Conservation (phyloP, 2,797 vertebrate genomes). For the Amphiprion clarkii region DNA sequence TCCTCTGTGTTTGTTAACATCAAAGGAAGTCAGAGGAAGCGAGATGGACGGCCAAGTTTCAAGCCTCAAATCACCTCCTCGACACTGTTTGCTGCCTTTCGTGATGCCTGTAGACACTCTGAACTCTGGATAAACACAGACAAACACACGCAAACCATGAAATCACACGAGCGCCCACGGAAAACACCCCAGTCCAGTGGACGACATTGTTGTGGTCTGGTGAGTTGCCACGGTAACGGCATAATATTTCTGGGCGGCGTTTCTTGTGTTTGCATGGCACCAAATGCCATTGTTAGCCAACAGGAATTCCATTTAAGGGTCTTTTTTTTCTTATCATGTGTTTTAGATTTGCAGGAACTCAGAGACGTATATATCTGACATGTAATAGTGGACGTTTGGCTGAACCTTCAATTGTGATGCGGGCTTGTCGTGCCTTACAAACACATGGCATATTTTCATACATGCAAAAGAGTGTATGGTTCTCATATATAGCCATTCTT, state of each 20-base stretch:
- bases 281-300: slow-evolving; percentile 48
- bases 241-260: slow-evolving; percentile 69
- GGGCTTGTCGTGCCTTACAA: slow-evolving; percentile 12
- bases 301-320: slow-evolving; percentile 50
- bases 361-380: slow-evolving; percentile 30
- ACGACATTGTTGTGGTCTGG: slow-evolving; percentile 65
- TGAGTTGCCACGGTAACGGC: slow-evolving; percentile 55
- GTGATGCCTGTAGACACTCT: background rate
- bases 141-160: slow-evolving; percentile 28
- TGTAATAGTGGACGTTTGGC: slow-evolving; percentile 36
- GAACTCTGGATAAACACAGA: slow-evolving; percentile 24
- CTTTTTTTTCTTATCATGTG: slow-evolving; percentile 61
- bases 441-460: slow-evolving; percentile 5
- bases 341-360: slow-evolving; percentile 65
- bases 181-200: slow-evolving; percentile 40
- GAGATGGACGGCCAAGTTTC: slow-evolving; percentile 7
- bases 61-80: slow-evolving; percentile 25
- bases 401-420: slow-evolving; percentile 27
- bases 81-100: background rate
- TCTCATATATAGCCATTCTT: slow-evolving; percentile 22
- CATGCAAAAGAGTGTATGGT: background rate
- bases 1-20: slow-evolving; percentile 6
- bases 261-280: slow-evolving; percentile 66
- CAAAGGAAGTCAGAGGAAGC: slow-evolving; percentile 27
- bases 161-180: slow-evolving; percentile 41